phyloP scores from a whole-genome alignment of 1,140 invertebrate genomes.

The Artemia franciscana region DNA sequence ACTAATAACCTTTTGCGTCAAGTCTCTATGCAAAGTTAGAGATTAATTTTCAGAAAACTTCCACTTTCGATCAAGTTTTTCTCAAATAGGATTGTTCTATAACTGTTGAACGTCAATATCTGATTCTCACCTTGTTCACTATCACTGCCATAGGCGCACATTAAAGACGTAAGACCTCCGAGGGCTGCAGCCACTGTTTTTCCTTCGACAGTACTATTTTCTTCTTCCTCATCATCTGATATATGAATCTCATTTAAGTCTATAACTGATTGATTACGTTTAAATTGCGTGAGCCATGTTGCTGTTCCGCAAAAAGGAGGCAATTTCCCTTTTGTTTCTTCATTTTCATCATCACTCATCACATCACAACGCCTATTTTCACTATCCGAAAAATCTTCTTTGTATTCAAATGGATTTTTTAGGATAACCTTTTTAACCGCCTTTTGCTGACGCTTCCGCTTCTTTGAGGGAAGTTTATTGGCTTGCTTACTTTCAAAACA shows the following conservation, averaged over 20 bases:
- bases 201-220: neutral
- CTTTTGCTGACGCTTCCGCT: neutral
- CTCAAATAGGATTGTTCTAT: too few relatives aligned
- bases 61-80: too few relatives aligned
- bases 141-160: neutral
- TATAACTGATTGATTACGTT: neutral
- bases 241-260: neutral
- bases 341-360: neutral
- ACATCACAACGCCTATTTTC: neutral
- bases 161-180: neutral
- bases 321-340: constrained; percentile 3
- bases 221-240: neutral
- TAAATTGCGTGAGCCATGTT: neutral
- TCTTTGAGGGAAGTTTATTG: neutral
- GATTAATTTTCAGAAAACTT: too few relatives aligned
- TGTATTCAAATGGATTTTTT: neutral
- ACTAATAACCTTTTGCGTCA: too few relatives aligned
- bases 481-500: neutral
- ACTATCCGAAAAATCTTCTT: neutral
- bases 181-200: neutral
- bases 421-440: neutral
- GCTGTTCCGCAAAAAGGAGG: neutral
- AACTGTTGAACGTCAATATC: too few relatives aligned
- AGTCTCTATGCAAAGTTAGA: too few relatives aligned
- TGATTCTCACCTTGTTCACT: neutral